Base-by-base conservation (phyloP, 2,797 vertebrate genomes). In the Stomatorhinus walkeri region DNA sequence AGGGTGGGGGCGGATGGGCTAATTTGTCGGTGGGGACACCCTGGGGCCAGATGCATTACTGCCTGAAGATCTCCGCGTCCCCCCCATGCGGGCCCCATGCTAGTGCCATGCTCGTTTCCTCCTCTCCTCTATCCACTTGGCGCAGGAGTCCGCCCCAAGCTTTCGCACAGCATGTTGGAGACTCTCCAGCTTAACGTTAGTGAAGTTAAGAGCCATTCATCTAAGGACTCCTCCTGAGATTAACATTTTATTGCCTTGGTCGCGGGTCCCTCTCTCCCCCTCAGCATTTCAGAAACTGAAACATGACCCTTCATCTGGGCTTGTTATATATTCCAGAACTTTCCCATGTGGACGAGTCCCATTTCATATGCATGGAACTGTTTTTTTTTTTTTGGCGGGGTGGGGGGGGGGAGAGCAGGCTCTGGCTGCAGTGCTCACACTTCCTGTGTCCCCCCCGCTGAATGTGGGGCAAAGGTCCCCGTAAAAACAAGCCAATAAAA, bases 381-480 rank as follows among this genome's bases (percentile, higher is more conserved):
- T 28, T 85, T 85, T 81, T 56, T 56, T n/a, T 83, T 19, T 19
- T 1, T 3, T 10, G 24, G 36, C 12, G 5, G 32, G 9, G 32
- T 1, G 43, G 43, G 43, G 5, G 46, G 46, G 46, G 8, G 5
- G 32, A 2, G 43, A 8, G 9, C 3, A 51, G 81, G 81, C 46
- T 49, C n/a, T 46, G 46, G 43, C 81, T 84, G 46, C 46, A 85
- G 46, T 12, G 9, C 46, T 85, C 76, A 81, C 76, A 43, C 48
- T 85, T 87, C 51, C 85, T n/a, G 51, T 56, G 7, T 16, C 84
- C 36, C 12, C 85, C 36, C 81, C 8, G 46, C 28, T 87, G 85
- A 87, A 87, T 59, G 32, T 56, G 52, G 87, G 59, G 59, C 19
- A 87, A 87, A 87, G 87, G 87, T 61, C 43, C 32, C 19, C 14